Base-by-base conservation (phyloP, 2,797 vertebrate species). In the Sphenopsis melanotis region DNA sequence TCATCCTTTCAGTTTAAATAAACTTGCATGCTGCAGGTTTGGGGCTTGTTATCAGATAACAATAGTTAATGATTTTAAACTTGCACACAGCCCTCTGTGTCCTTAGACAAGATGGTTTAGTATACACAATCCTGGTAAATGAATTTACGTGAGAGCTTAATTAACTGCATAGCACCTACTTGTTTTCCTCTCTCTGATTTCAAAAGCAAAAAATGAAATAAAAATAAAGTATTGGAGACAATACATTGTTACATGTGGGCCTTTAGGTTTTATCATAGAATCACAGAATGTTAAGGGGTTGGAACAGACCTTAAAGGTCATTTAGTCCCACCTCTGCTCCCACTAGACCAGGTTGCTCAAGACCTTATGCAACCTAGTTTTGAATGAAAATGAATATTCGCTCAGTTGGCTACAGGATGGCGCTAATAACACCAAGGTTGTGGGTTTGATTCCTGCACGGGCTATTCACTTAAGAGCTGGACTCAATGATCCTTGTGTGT, bases 41-140 rank as follows among this genome's bases (percentile, higher is more conserved):
- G 29, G 39, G 32, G 9, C 17, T 60, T 75, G 12, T 78, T 89
- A 83, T 13, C 0, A 2, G 24, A 12, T 49, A 65, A 72, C n/a
- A 71, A n/a, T 72, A 65, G 72, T 61, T 94, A 87, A 89, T 83
- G 79, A 81, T 93, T 95, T 92, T 92, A 88, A 93, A 94, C 55
- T 95, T 86, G 42, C 37, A 76, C 39, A 59, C 69, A 66, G 29
- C 10, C 9, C 21, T 79, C 63, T 66, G 19, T 84, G 41, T 92
- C 75, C 63, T 41, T 49, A 83, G n/a, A 32, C 13, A 79, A 56
- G 36, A n/a, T 49, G 10, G 26, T 34, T 81, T 78, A 55, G 47
- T n/a, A 47, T 12, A 23, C 24, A 57, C 24, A 39, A 7, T 52
- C n/a, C 32, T 76, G 41, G 32, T 90, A 88, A 89, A 82, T 49